phyloP scores from a whole-genome alignment of 1,140 invertebrate species.

The Drosophila tropicalis region DNA sequence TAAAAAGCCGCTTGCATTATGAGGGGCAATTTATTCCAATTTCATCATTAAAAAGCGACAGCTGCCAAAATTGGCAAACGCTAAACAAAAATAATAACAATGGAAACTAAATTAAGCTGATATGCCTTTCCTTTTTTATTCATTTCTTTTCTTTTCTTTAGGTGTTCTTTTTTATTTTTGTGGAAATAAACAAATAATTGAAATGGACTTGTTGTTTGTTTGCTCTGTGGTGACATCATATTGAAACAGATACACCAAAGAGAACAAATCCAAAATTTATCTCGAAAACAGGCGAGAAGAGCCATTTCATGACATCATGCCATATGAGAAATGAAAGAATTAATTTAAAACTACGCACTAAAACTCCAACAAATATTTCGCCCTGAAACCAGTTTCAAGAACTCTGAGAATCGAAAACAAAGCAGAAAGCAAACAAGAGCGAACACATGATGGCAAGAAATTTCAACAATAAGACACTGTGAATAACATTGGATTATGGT shows the following conservation, averaged over 20 bases:
- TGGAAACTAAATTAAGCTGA: constrained; percentile 8
- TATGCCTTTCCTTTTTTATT: neutral
- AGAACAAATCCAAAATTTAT: constrained; percentile 1
- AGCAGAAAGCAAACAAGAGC: neutral
- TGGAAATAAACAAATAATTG: constrained; percentile 11
- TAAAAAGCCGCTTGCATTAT: neutral
- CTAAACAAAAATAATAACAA: constrained; percentile 11
- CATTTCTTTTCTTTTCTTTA: neutral
- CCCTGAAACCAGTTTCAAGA: constrained; percentile 6
- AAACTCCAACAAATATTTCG: neutral
- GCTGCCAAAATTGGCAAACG: constrained; percentile 7
- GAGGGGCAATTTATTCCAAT: constrained; percentile 6
- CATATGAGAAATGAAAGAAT: neutral
- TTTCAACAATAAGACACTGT: neutral
- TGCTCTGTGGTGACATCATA: constrained; percentile 6
- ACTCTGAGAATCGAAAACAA: neutral
- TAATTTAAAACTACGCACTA: neutral
- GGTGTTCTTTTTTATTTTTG: neutral
- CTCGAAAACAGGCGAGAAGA: neutral
- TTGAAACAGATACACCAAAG: neutral
- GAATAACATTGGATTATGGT: neutral
- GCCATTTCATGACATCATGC: constrained; percentile 14
- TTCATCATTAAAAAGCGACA: constrained; percentile 1
- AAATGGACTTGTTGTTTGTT: constrained; percentile 5
- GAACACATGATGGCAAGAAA: neutral